Conservation (phyloP, 2,888 invertebrate species). For the Pristionchus maxplancki region DNA sequence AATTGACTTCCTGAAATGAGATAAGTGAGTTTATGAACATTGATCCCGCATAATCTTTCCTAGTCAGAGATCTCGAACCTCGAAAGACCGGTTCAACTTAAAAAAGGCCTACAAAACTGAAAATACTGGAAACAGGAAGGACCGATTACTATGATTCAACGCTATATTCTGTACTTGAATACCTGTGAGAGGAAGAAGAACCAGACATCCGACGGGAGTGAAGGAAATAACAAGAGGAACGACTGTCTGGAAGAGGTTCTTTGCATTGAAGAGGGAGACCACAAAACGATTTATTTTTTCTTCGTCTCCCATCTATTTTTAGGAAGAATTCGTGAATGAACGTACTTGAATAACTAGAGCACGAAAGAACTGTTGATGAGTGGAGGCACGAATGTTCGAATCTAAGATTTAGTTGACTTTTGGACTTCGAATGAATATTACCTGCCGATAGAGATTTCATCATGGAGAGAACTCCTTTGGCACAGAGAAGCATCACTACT, state of each 20-base stretch:
- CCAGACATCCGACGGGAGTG: conserved; percentile 17
- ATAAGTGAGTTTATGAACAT: no score
- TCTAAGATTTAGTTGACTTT: not conserved
- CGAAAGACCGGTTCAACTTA: no score
- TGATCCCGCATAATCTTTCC: not conserved
- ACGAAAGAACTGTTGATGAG: conserved; percentile 40
- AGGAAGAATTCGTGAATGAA: not conserved
- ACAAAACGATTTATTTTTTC: not conserved
- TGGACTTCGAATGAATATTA: not conserved
- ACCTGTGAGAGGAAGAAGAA: conserved; percentile 29
- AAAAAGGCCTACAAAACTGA: not conserved
- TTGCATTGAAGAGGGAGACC: not conserved
- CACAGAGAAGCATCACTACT: conserved; percentile 43
- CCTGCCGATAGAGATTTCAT: conserved; percentile 10
- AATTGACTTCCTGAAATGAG: conserved; percentile 4
- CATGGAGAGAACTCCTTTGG: not conserved
- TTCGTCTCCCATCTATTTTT: not conserved
- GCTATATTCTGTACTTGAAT: not conserved
- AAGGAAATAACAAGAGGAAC: conserved; percentile 27
- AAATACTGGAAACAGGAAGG: not conserved
- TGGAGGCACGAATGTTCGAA: conserved; percentile 9
- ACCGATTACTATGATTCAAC: not conserved
- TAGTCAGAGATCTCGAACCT: not conserved
- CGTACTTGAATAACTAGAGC: conserved; percentile 33
- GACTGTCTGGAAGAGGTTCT: conserved; percentile 15